These are phyloP conservation scores for Julus scandinavius DNA, from an alignment of 2,888 invertebrate genomes.

Conservation along the genomic window DNA sequence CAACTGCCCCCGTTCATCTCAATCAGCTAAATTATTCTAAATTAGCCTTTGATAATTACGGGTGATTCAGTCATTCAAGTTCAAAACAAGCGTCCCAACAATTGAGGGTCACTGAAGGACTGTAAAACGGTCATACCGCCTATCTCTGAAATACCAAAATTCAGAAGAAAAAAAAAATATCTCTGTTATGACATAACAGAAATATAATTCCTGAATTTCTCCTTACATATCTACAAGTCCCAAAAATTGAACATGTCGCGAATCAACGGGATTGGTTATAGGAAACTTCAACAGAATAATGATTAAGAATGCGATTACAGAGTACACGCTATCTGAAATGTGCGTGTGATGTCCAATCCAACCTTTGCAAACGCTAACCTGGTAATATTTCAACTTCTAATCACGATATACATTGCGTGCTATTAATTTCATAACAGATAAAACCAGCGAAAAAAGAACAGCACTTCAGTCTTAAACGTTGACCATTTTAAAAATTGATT, in stretches of 20 bases:
- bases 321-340: background rate
- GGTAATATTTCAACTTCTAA: background rate
- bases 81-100: conserved; percentile 10
- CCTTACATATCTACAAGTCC: background rate
- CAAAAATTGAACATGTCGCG: background rate
- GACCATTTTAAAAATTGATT: background rate
- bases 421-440: background rate
- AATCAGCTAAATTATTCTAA: background rate
- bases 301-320: background rate
- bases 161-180: background rate
- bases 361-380: background rate
- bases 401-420: too few relatives aligned
- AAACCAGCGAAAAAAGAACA: background rate
- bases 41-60: background rate
- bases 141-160: background rate
- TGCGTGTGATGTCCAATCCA: background rate
- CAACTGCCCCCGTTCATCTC: background rate
- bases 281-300: background rate
- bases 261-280: background rate
- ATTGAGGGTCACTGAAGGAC: background rate
- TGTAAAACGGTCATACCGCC: too few relatives aligned
- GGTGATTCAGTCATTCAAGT: conserved; percentile 28
- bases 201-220: background rate
- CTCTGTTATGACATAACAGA: background rate
- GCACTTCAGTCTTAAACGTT: background rate